Evolutionary conservation across 2,797 vertebrate species (phyloP).

Genomic region (Sarcophilus harrisii): DNA sequence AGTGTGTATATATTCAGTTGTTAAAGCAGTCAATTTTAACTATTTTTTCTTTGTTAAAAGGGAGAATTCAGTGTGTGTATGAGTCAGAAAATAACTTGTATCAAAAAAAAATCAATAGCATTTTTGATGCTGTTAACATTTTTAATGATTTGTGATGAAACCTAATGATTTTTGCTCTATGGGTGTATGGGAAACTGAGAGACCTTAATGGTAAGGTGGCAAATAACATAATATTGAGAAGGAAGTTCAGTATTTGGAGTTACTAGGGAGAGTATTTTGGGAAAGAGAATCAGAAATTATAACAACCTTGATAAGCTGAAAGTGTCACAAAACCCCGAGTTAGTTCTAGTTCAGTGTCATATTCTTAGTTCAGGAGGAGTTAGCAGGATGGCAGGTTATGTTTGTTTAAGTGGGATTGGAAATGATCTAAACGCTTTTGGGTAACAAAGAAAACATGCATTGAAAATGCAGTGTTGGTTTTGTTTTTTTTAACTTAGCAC

Average conservation of each 20-base stretch:
- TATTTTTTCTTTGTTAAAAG: background rate
- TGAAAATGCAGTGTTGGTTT: background rate
- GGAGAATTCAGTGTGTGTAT: background rate
- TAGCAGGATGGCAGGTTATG: background rate
- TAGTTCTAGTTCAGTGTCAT: background rate
- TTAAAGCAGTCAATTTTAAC: background rate
- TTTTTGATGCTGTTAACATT: background rate
- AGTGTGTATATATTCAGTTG: background rate
- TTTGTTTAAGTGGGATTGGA: background rate
- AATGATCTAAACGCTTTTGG: background rate
- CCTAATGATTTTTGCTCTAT: background rate
- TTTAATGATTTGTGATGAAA: background rate
- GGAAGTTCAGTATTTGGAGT: background rate
- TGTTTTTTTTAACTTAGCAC: background rate
- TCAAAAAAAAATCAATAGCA: background rate
- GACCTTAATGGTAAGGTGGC: background rate
- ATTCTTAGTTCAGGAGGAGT: background rate
- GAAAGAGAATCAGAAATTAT: constrained; percentile 3
- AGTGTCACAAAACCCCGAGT: background rate
- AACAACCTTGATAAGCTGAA: background rate
- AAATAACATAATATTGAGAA: background rate
- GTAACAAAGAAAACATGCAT: background rate
- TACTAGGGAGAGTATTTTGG: background rate
- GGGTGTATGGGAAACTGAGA: background rate
- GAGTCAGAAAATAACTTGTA: background rate